phyloP scores from a whole-genome alignment of 2,888 invertebrate genomes.

The Nomada goodeniana region DNA sequence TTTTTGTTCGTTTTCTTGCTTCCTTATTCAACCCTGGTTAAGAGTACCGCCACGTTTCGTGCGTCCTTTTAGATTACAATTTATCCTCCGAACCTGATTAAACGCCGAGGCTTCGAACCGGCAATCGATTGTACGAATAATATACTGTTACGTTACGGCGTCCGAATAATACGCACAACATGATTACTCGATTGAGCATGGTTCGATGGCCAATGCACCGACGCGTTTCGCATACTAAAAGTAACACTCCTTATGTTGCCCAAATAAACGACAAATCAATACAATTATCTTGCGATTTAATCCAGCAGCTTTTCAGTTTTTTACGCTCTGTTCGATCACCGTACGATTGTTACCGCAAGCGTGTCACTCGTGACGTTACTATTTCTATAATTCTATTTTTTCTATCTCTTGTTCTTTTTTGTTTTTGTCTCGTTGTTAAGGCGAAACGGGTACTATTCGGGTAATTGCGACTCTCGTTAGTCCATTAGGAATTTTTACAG shows the following conservation, averaged over 20 bases:
- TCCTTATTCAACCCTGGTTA: not conserved
- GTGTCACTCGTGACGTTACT: not conserved
- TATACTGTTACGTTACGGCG: slow-evolving; percentile 14
- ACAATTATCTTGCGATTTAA: not conserved
- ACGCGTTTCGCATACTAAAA: not conserved
- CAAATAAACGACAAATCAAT: not conserved
- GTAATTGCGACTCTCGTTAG: slow-evolving; percentile 36
- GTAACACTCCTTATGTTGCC: not conserved
- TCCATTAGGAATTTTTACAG: slow-evolving; percentile 36
- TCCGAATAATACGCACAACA: slow-evolving; percentile 2
- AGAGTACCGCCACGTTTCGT: not conserved
- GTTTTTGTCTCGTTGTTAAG: not conserved
- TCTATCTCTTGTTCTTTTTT: too few species aligned
- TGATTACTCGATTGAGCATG: not conserved
- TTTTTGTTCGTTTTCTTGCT: not conserved
- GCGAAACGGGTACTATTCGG: slow-evolving; percentile 29
- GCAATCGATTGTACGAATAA: not conserved
- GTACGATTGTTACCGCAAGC: not conserved
- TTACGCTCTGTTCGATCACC: not conserved
- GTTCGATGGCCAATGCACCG: not conserved
- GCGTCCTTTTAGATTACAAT: not conserved
- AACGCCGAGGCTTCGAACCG: too few species aligned
- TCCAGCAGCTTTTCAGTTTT: not conserved
- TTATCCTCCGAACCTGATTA: not conserved
- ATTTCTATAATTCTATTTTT: not conserved